Evolutionary conservation across 2,113 vertebrate genomes (phyloP).

Genomic region (Cyprinodon brontotheroides): DNA sequence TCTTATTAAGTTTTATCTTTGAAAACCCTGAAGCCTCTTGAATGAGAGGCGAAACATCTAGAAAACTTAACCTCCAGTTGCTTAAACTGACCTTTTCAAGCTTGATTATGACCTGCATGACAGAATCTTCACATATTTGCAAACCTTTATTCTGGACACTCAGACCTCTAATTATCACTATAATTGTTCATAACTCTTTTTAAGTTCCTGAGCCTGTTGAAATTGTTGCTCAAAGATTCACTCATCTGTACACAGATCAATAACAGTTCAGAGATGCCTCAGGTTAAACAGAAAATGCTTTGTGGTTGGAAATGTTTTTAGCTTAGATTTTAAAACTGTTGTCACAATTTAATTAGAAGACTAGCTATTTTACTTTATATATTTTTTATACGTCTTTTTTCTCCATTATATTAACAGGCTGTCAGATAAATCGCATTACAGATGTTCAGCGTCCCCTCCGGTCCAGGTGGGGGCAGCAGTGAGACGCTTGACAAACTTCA

Average conservation of each 20-base stretch:
- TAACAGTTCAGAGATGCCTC: background rate
- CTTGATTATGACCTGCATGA: no score
- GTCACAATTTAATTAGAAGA: background rate
- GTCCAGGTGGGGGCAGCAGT: slow-evolving; percentile 20
- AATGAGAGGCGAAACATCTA: no score
- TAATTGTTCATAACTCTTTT: no score
- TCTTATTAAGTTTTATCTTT: background rate
- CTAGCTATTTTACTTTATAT: background rate
- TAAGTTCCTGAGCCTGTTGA: background rate
- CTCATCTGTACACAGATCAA: background rate
- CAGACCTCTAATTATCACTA: background rate
- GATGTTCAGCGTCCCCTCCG: background rate
- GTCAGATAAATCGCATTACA: background rate
- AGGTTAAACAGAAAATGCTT: background rate
- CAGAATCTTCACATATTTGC: no score
- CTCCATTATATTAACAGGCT: background rate
- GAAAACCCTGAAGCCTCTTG: no score
- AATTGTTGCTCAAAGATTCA: background rate
- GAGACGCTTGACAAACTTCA: background rate
- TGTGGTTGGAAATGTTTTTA: background rate
- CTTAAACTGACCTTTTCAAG: no score
- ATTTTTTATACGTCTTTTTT: background rate
- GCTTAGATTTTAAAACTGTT: background rate
- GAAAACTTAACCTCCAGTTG: no score
- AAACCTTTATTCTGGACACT: background rate